Evolutionary conservation across 1,140 invertebrate genomes (phyloP).

Genomic region (Paralvinella palmiformis): DNA sequence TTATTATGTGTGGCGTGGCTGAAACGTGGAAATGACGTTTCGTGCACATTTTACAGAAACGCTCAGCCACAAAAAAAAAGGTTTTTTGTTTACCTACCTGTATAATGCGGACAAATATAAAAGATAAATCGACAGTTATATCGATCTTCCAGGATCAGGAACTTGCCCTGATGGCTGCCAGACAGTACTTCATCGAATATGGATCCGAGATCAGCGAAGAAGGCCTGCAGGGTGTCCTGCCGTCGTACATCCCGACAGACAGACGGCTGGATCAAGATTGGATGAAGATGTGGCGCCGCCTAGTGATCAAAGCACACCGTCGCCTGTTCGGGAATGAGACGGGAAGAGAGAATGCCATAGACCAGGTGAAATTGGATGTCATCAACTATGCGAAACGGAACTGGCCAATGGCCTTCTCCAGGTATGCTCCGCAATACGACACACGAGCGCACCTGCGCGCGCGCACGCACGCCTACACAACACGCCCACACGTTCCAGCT

Average conservation of each 20-base stretch:
- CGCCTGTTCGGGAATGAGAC: not conserved
- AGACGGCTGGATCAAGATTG: not conserved
- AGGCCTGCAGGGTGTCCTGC: not conserved
- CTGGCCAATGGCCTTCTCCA: too few relatives aligned
- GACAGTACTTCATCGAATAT: constrained; percentile 9
- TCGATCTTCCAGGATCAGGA: constrained; percentile 3
- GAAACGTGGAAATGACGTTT: too few relatives aligned
- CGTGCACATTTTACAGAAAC: too few relatives aligned
- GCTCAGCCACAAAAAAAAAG: too few relatives aligned
- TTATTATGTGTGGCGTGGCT: too few relatives aligned
- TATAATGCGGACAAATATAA: too few relatives aligned
- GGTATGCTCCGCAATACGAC: too few relatives aligned
- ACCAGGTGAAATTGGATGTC: not conserved
- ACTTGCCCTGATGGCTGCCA: not conserved
- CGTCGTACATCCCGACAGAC: constrained; percentile 2
- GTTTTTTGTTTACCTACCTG: too few relatives aligned
- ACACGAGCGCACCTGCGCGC: too few relatives aligned
- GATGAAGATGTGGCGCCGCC: not conserved
- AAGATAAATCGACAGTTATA: too few relatives aligned
- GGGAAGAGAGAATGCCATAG: not conserved
- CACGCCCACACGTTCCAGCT: too few relatives aligned
- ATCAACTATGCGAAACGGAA: not conserved
- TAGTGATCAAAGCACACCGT: not conserved
- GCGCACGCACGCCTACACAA: too few relatives aligned
- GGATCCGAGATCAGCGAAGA: not conserved